Evolutionary conservation across 2,888 invertebrate genomes (phyloP), one percentile per base, ranked within the genome.

Genomic region (Pollenia angustigena): DNA sequence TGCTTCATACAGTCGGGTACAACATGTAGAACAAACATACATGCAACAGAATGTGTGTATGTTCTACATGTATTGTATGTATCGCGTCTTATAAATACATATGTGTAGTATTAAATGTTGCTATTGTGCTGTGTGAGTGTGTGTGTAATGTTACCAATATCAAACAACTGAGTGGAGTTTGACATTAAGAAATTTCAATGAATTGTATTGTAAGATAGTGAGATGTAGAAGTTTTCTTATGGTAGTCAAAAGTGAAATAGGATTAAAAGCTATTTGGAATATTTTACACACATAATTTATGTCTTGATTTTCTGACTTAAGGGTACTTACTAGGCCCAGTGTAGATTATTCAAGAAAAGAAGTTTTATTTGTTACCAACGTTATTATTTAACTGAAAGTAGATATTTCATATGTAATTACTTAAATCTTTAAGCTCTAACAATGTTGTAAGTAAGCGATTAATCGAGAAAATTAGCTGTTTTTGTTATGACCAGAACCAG

Each of bases 111-210:
- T 64, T 32, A 44, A 40, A 54, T 78, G 56, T 78, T 78, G 78
- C 32, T 48, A 58, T 71, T 66, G 12, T 66, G 12, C 7, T 23
- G 58, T 58, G 2, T 14, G 60, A 52, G 68, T 14, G 10, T 42
- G 58, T 69, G 42, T 71, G 71, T 32, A 32, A 32, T 75, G 79
- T 79, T 85, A 75, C 58, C 76, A 74, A 74, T 69, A 80, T 62
- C 46, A 74, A 66, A 71, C 18, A 75, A 44, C 11, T 23, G 44
- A 62, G 16, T 71, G 16, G 16, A 71, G 71, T 71, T 81, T 64
- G 81, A 76, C 64, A 85, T 71, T 80, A 44, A 74, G 54, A 52
- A 68, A 69, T 69, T 50, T 40, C 60, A 69, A 14, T 12, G 48
- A 16, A 32, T 66, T 42, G 9, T n/a, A 44, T 62, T 44, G 16